These are phyloP conservation scores for Jordanella pulchra DNA, from an alignment of 2,797 vertebrate species.

Conservation along the genomic window DNA sequence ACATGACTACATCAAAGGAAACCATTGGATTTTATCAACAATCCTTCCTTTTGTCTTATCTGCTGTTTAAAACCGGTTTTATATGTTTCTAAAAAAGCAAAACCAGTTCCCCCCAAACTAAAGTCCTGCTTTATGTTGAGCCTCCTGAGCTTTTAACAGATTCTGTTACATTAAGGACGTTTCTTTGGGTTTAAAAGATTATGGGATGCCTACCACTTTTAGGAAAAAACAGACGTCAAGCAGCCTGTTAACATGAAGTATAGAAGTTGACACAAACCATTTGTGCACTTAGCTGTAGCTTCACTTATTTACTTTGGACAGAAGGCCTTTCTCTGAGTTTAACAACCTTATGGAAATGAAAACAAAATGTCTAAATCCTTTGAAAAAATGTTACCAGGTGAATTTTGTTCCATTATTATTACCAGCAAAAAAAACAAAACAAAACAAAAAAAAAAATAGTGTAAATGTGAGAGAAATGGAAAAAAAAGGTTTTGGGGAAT, in stretches of 20 bases:
- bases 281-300: not conserved
- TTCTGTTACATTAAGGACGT: not conserved
- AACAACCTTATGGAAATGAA: not conserved
- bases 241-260: not conserved
- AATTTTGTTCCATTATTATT: no score
- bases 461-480: no score
- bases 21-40: not conserved
- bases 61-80: no score
- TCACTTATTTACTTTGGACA: not conserved
- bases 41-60: no score
- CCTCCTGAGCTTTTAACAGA: not conserved
- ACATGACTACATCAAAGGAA: not conserved
- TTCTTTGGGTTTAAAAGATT: conserved; percentile 11
- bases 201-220: conserved; percentile 44
- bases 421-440: no score
- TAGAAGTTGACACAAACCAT: not conserved
- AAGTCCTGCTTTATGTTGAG: not conserved
- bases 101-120: no score
- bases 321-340: not conserved
- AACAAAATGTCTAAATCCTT: no score
- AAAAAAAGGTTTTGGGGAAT: no score
- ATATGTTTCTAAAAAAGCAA: no score
- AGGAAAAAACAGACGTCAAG: not conserved
- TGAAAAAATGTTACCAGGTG: no score
- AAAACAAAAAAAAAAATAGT: no score